These are phyloP conservation scores for Acanthosepion esculentum DNA, from an alignment of 2,888 invertebrate genomes.

Conservation along the genomic window DNA sequence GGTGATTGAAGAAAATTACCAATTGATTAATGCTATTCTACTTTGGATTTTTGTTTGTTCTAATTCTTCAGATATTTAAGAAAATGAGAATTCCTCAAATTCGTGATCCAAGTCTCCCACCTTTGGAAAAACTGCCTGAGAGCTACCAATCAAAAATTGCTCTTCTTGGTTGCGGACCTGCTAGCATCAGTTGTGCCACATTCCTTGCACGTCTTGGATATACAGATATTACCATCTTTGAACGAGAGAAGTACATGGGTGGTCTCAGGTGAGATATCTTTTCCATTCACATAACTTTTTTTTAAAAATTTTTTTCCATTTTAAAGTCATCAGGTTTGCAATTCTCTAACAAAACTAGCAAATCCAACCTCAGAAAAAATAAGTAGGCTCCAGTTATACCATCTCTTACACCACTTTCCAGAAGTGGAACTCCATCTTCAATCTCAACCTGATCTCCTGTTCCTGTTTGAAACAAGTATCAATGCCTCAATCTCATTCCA, in stretches of 20 bases:
- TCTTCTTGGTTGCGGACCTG: slow-evolving; percentile 95
- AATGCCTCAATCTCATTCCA: too few species aligned
- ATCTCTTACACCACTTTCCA: too few species aligned
- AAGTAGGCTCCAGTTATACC: too few species aligned
- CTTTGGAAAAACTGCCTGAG: slow-evolving; percentile 67
- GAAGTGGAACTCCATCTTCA: too few species aligned
- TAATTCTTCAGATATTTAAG: slow-evolving; percentile 84
- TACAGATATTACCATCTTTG: slow-evolving; percentile 91
- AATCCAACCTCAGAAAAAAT: too few species aligned
- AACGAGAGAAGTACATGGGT: slow-evolving; percentile 89
- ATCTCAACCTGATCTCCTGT: too few species aligned
- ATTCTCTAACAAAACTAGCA: background rate
- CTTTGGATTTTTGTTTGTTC: background rate
- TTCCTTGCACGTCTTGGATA: slow-evolving; percentile 96
- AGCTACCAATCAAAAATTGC: slow-evolving; percentile 83
- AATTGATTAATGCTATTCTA: background rate
- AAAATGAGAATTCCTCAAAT: slow-evolving; percentile 94
- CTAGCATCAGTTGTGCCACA: slow-evolving; percentile 95
- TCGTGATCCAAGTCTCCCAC: slow-evolving; percentile 81
- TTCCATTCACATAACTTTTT: background rate
- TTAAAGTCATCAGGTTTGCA: background rate
- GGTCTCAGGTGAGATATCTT: slow-evolving; percentile 84
- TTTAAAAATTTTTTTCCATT: background rate
- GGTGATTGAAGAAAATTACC: background rate
- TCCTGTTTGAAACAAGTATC: too few species aligned